Percentiles rank a stretch among this genome's conserved stretches.
Evolutionary conservation across 2,797 vertebrate genomes (phyloP).

Genomic region (Galagoides demidoff): DNA sequence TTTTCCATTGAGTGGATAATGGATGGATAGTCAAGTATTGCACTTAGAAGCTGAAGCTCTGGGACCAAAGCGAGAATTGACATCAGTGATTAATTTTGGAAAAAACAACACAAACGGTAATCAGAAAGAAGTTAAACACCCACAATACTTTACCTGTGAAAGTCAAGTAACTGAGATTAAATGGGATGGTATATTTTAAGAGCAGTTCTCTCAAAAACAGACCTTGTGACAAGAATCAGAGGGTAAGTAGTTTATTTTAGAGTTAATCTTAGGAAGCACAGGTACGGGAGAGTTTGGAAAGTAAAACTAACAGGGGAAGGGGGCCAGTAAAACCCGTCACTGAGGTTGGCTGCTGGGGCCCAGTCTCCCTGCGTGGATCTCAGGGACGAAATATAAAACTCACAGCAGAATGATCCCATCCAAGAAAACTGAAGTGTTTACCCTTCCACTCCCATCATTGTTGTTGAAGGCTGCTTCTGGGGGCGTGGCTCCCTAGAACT

Average conservation of each 20-base stretch:
- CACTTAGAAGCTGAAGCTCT: neutral
- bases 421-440: neutral
- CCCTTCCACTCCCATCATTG: neutral
- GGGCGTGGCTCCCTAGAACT: neutral
- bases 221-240: neutral
- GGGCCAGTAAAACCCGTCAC: neutral
- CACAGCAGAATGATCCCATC: neutral
- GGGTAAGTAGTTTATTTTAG: neutral
- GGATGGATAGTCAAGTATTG: neutral
- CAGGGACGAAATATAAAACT: neutral
- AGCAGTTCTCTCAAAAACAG: neutral
- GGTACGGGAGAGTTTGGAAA: neutral
- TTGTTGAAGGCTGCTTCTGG: neutral
- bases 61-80: neutral
- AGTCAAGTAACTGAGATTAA: neutral
- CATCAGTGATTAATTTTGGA: neutral
- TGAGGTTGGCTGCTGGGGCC: neutral
- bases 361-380: neutral
- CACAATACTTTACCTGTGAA: neutral
- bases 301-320: neutral
- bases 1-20: neutral
- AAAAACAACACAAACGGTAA: neutral
- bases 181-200: neutral
- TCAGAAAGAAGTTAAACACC: conserved; percentile 13
- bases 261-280: neutral